A percentile compares a stretch with the other conserved stretches of the same genome.
phyloP scores from a whole-genome alignment of 2,113 vertebrate genomes.

The Calyptomena viridis region DNA sequence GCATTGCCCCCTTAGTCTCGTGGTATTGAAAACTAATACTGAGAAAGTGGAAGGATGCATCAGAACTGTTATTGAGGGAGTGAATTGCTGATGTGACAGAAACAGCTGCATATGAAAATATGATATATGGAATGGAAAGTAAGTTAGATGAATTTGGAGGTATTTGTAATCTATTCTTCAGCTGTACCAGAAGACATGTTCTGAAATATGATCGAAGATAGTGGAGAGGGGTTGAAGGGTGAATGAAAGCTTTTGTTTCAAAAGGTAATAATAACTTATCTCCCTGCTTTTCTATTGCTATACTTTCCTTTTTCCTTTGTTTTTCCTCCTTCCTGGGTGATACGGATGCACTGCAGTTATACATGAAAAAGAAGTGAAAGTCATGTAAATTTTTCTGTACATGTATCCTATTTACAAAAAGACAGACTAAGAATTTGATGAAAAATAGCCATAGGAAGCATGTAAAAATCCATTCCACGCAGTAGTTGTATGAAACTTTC shows the following conservation, averaged over 20 bases:
- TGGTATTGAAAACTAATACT: background rate
- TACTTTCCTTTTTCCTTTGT: background rate
- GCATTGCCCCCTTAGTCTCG: background rate
- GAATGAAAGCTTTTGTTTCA: conserved; percentile 55
- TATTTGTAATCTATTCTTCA: conserved; percentile 51
- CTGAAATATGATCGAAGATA: conserved; percentile 52
- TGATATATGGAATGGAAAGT: conserved; percentile 57
- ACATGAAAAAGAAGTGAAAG: conserved; percentile 17
- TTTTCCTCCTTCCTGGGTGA: background rate
- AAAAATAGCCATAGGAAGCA: background rate
- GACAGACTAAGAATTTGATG: background rate
- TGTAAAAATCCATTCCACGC: background rate
- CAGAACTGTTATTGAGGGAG: background rate
- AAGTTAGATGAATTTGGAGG: conserved; percentile 58
- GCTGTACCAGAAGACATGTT: conserved; percentile 25
- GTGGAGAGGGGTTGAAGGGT: conserved; percentile 16
- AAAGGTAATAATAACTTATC: conserved; percentile 40
- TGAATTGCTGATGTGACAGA: conserved; percentile 52
- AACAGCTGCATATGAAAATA: conserved; percentile 45
- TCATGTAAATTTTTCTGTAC: background rate
- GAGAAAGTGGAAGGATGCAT: background rate
- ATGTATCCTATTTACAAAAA: background rate
- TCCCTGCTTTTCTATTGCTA: background rate
- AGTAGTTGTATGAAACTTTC: background rate
- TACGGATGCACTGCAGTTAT: background rate